These are phyloP conservation scores for Wasmannia auropunctata DNA, from an alignment of 1,140 invertebrate species.

Conservation along the genomic window DNA sequence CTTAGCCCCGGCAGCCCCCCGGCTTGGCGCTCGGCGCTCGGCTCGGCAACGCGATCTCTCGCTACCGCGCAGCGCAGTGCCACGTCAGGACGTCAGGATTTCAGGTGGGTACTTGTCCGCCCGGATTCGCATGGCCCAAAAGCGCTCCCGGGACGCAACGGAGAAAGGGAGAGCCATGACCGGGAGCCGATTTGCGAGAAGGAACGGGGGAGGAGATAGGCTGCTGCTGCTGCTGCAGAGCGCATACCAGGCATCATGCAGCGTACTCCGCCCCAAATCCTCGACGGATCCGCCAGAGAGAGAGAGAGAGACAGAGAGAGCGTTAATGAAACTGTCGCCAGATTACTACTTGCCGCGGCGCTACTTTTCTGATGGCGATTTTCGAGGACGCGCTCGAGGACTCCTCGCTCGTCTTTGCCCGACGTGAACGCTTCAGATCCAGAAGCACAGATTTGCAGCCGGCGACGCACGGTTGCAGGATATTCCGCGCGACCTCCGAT, in stretches of 20 bases:
- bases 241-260: conserved; percentile 1
- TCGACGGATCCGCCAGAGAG: conserved; percentile 27
- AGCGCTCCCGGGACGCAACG: conserved; percentile 53
- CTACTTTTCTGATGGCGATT: conserved; percentile 21
- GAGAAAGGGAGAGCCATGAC: conserved; percentile 53
- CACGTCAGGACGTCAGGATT: conserved; percentile 79
- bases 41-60: conserved; percentile 63
- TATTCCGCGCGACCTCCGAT: conserved; percentile 10
- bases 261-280: conserved; percentile 34
- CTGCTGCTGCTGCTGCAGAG: too few species aligned
- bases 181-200: conserved; percentile 57
- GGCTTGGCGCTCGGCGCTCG: too few species aligned
- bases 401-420: conserved; percentile 32
- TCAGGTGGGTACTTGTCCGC: conserved; percentile 67
- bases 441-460: conserved; percentile 11
- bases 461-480: conserved; percentile 9
- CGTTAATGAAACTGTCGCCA: conserved; percentile 61
- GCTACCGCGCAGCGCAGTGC: conserved; percentile 68
- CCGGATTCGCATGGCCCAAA: conserved; percentile 66
- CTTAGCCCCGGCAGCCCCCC: conserved; percentile 67
- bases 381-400: conserved; percentile 48
- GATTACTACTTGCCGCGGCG: conserved; percentile 45
- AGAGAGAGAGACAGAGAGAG: too few species aligned
- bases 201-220: conserved; percentile 35
- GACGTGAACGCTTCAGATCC: not conserved